Conservation (phyloP, 2,797 vertebrate genomes). For the Gymnoscopelus microlampas region DNA sequence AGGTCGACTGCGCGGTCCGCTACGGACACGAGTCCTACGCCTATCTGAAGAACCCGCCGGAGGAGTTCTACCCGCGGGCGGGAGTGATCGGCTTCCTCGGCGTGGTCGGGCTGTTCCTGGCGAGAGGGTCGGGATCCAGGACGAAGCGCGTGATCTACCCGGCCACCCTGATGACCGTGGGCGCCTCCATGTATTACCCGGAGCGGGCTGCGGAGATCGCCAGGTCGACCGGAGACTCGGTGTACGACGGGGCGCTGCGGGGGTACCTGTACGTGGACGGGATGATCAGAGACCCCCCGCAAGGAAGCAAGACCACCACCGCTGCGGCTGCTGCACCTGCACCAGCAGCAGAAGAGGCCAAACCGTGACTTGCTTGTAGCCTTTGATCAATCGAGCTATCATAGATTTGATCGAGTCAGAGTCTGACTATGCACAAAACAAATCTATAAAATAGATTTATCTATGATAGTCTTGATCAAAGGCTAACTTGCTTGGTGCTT, state of each 20-base stretch:
- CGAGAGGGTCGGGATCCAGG: conserved; percentile 92
- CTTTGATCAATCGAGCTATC: too few species aligned
- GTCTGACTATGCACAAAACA: too few species aligned
- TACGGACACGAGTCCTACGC: conserved; percentile 81
- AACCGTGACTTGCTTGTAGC: too few species aligned
- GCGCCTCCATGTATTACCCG: conserved; percentile 91
- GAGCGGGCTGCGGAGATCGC: conserved; percentile 80
- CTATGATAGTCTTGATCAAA: too few species aligned
- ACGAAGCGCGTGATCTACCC: conserved; percentile 91
- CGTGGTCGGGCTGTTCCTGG: conserved; percentile 88
- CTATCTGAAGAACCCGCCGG: conserved; percentile 87
- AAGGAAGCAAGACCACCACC: conserved; percentile 31
- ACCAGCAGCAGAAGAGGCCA: too few species aligned
- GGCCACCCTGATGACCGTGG: conserved; percentile 82
- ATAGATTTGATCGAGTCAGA: too few species aligned
- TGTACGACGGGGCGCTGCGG: conserved; percentile 89
- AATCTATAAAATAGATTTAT: too few species aligned
- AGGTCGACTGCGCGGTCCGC: conserved; percentile 80
- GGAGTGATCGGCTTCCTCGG: conserved; percentile 92
- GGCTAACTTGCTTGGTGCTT: too few species aligned
- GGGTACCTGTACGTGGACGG: conserved; percentile 87
- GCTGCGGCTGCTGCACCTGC: too few species aligned
- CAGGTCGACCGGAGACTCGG: conserved; percentile 80
- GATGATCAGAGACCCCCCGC: conserved; percentile 72
- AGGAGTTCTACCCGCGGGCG: conserved; percentile 92